These are phyloP conservation scores for Oreonectes daqikongensis DNA, from an alignment of 2,797 vertebrate genomes.

Conservation along the genomic window DNA sequence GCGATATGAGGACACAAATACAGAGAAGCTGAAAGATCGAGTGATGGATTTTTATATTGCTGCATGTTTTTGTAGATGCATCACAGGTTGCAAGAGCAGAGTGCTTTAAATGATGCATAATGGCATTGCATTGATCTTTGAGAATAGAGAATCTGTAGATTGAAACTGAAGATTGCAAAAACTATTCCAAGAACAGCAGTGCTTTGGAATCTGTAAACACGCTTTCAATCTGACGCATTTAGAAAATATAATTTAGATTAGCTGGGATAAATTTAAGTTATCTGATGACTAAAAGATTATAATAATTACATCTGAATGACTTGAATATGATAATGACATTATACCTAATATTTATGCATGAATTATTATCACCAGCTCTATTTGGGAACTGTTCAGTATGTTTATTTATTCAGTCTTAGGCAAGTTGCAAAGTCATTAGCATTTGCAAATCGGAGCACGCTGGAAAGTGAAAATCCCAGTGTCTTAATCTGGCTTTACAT, in stretches of 20 bases:
- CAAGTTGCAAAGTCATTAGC: constrained; percentile 34
- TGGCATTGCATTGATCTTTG: background rate
- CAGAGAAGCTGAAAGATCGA: background rate
- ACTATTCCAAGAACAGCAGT: background rate
- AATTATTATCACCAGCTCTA: background rate
- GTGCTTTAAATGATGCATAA: background rate
- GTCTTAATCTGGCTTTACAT: constrained; percentile 18
- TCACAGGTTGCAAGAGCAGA: background rate
- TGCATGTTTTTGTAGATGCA: constrained; percentile 4
- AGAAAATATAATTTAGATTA: constrained; percentile 10
- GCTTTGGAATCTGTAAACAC: too few relatives aligned
- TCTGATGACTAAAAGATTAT: background rate
- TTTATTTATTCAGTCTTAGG: constrained; percentile 32
- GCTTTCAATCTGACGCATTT: constrained; percentile 16
- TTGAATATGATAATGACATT: constrained; percentile 7
- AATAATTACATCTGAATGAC: background rate
- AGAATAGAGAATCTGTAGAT: background rate
- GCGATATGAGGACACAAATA: constrained; percentile 10
- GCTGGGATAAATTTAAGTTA: constrained; percentile 1
- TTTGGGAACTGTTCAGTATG: constrained; percentile 33
- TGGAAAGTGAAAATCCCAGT: background rate
- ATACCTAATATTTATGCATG: constrained; percentile 15
- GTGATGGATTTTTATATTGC: background rate
- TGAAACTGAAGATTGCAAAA: background rate
- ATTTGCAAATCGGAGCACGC: constrained; percentile 19